Base-by-base conservation (phyloP, 2,888 invertebrate genomes). In the Exocentrus adspersus region DNA sequence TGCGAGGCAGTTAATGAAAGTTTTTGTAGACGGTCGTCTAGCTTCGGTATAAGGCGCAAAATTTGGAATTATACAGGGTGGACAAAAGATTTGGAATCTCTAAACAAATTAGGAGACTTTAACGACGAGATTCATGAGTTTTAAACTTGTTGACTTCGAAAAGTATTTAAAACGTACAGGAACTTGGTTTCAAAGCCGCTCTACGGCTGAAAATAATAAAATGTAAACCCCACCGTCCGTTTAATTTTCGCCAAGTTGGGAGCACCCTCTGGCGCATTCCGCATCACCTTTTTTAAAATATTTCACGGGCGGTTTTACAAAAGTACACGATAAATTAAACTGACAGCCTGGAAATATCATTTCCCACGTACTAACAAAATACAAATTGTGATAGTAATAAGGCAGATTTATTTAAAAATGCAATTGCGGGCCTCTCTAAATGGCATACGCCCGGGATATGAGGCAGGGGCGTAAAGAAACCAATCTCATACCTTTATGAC, bases 401-500 rank as follows among this genome's bases (percentile, higher is more conserved):
- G 30, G 56, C 52, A 28, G 41, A 37, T 45, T 57, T 32, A 32
- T 57, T 46, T 45, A 37, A 14, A 43, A 41, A 20, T 20, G 57
- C 19, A 57, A 57, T 57, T 43, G 43, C 16, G 24, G 28, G 16
- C 42, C 54, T 43, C 42, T 54, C n/a, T 57, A 57, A 46, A 46
- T 46, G 14, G 54, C 19, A 43, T 16, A 53, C 54, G 28, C 28
- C 24, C 3, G 54, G 32, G 41, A 37, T 46, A 60, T 41, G 10
- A 12, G 41, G n/a, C n/a, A 6, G n/a, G 24, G 21, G 42, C 30
- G 43, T 61, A 64, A 64, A 62, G 43, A 37, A 65, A 51, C 65
- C 67, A 71, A 68, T 70, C 65, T 65, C 60, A 64, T 59, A 66
- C 64, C 67, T 70, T 72, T 72, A 64, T 62, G 43, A 43, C 58